A percentile compares a stretch with the other conserved stretches of the same genome.
Conservation (phyloP, 2,888 invertebrate species). For the Lithophane ornitopus region DNA sequence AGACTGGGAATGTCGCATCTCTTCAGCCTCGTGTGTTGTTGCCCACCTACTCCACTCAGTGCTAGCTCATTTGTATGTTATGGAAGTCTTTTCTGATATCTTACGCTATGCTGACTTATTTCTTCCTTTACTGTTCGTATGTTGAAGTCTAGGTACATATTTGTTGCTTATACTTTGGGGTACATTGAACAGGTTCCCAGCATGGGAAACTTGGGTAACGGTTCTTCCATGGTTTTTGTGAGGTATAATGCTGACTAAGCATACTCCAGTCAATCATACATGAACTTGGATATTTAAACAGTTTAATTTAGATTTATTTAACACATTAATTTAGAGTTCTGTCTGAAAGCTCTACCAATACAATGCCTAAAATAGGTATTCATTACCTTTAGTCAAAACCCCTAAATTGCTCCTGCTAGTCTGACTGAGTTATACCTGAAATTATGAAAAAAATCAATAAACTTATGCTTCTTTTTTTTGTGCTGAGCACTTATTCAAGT, state of each 20-base stretch:
- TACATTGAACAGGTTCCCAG: neutral
- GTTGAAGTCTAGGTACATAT: too few species aligned
- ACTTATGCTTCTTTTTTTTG: conserved; percentile 5
- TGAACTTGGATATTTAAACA: neutral
- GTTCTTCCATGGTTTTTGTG: conserved; percentile 17
- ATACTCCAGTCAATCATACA: neutral
- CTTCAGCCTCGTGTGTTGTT: too few species aligned
- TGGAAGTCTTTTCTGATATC: too few species aligned
- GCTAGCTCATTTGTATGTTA: too few species aligned
- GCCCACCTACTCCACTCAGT: too few species aligned
- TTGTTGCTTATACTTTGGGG: too few species aligned
- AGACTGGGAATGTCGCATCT: too few species aligned
- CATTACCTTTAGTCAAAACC: neutral
- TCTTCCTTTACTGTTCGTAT: too few species aligned
- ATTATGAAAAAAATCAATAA: neutral
- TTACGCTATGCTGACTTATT: too few species aligned
- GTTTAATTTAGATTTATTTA: too few species aligned
- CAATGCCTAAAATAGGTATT: neutral
- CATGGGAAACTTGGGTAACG: conserved; percentile 29
- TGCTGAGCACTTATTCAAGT: conserved; percentile 65
- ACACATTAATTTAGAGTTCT: neutral
- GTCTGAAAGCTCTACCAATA: neutral
- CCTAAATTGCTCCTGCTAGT: neutral
- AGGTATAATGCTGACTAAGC: conserved; percentile 20
- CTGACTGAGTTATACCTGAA: neutral